Evolutionary conservation across 2,113 vertebrate genomes (phyloP).

Genomic region (Catharus bicknelli): DNA sequence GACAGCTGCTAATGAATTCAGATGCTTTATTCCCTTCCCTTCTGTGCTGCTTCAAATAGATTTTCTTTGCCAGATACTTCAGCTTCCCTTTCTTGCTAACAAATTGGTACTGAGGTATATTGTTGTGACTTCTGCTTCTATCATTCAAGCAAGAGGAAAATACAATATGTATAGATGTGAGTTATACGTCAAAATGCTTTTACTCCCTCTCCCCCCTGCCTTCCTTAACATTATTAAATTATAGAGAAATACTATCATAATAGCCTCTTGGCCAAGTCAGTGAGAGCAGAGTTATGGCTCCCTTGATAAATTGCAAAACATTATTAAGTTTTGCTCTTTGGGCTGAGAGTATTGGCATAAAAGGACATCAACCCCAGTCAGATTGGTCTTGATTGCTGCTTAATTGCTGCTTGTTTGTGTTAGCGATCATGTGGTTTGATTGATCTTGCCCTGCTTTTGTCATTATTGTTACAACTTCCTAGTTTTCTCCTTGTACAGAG

Average conservation of each 20-base stretch:
- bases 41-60: slow-evolving; percentile 24
- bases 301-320: slow-evolving; percentile 60
- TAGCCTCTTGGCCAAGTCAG: slow-evolving; percentile 47
- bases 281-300: slow-evolving; percentile 47
- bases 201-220: background rate
- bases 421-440: slow-evolving; percentile 64
- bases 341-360: slow-evolving; percentile 59
- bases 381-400: slow-evolving; percentile 65
- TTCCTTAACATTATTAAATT: slow-evolving; percentile 52
- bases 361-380: slow-evolving; percentile 56
- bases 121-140: slow-evolving; percentile 33
- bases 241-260: slow-evolving; percentile 59
- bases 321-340: slow-evolving; percentile 64
- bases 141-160: slow-evolving; percentile 31
- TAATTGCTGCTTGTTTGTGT: slow-evolving; percentile 74
- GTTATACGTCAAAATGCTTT: slow-evolving; percentile 47
- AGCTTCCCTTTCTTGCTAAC: slow-evolving; percentile 25
- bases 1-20: slow-evolving; percentile 64
- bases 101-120: slow-evolving; percentile 17
- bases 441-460: slow-evolving; percentile 67
- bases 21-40: slow-evolving; percentile 49
- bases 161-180: background rate
- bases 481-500: slow-evolving; percentile 69
- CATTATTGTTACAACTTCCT: slow-evolving; percentile 61
- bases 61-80: slow-evolving; percentile 27